A percentile compares a stretch with the other conserved stretches of the same genome.
Evolutionary conservation across 1,140 invertebrate species (phyloP).

Genomic region (Achatina immaculata): DNA sequence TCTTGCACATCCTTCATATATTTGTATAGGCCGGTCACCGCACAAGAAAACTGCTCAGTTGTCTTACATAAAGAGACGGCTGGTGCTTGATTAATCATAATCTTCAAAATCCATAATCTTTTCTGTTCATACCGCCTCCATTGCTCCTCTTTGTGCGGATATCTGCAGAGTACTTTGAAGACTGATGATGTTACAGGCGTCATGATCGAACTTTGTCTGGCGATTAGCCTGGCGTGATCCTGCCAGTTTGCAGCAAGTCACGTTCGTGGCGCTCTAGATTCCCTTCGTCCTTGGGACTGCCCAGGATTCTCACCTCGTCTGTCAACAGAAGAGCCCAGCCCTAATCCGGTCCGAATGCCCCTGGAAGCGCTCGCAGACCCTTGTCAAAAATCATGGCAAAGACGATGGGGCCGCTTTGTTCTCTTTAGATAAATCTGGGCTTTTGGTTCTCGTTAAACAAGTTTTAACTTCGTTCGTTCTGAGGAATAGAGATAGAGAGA

Average conservation of each 20-base stretch:
- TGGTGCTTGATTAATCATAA: not conserved
- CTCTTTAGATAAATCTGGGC: not conserved
- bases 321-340: conserved; percentile 7
- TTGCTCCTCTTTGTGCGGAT: not conserved
- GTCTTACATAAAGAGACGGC: not conserved
- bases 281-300: conserved; percentile 7
- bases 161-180: conserved; percentile 10
- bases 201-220: conserved; percentile 14
- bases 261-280: not conserved
- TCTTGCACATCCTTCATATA: not conserved
- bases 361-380: conserved; percentile 22
- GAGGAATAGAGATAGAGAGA: not conserved
- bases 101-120: not conserved
- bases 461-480: not conserved
- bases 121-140: not conserved
- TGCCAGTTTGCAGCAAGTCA: not conserved
- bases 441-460: conserved; percentile 10
- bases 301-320: conserved; percentile 21
- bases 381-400: conserved; percentile 15
- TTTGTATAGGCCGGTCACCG: not conserved
- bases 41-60: not conserved
- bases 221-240: conserved; percentile 19
- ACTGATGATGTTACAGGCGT: conserved; percentile 11
- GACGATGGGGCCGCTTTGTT: conserved; percentile 11
- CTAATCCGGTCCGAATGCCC: conserved; percentile 6